phyloP scores from a whole-genome alignment of 2,888 invertebrate species.

The Ectemnius cavifrons region DNA sequence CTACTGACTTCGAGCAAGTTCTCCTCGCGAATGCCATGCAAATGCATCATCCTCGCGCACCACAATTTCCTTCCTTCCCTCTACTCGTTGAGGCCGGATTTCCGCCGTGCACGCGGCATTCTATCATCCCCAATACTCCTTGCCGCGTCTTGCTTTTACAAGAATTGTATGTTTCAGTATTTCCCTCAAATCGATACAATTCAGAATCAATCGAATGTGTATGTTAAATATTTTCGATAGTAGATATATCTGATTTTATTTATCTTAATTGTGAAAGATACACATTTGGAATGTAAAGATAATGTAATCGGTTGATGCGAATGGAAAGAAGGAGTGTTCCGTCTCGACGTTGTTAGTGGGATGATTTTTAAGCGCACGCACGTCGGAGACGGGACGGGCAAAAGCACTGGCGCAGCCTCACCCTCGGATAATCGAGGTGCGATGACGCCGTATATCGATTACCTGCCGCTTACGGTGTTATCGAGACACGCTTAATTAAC shows the following conservation, averaged over 20 bases:
- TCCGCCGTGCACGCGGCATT: neutral
- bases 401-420: constrained; percentile 10
- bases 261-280: neutral
- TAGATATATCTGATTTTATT: no score
- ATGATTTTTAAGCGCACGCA: constrained; percentile 29
- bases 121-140: neutral
- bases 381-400: constrained; percentile 20
- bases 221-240: no score
- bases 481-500: constrained; percentile 61
- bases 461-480: constrained; percentile 54
- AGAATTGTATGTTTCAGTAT: no score
- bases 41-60: constrained; percentile 22
- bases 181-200: no score
- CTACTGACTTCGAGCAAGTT: constrained; percentile 44
- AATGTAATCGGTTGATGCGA: neutral
- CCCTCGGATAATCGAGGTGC: constrained; percentile 40
- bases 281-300: constrained; percentile 1
- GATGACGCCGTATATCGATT: constrained; percentile 60
- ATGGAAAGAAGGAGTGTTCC: no score
- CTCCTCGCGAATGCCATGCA: constrained; percentile 24
- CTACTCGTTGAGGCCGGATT: constrained; percentile 11
- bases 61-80: constrained; percentile 14
- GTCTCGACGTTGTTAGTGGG: no score
- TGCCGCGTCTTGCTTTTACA: neutral
- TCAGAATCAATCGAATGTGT: neutral